Base-by-base conservation (phyloP, 2,113 vertebrate species). In the Micronycteris hirsuta region DNA sequence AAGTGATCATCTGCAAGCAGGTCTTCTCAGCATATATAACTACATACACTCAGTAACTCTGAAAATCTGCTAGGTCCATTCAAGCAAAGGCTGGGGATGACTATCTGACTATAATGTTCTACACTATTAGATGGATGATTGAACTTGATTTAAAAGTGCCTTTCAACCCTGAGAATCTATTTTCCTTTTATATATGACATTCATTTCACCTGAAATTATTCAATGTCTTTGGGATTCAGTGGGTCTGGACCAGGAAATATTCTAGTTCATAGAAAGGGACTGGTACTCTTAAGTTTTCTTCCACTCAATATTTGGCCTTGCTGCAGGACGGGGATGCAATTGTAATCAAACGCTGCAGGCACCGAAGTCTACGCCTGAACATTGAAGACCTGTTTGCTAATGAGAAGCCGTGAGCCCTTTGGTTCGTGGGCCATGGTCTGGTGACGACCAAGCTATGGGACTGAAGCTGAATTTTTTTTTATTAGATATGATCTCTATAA, bases 131-230 rank as follows among this genome's bases (percentile, higher is more conserved):
- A 24, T 15, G 76, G 67, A 41, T 93, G 54, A 52, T 61, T 67
- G 20, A 36, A 74, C 20, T 74, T 33, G 5, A 80, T 83, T 83
- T 47, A 74, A 86, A 88, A 41, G 47, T 80, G 6, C 2, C 26
- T 82, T 76, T 94, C 9, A 77, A 61, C 17, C n/a, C 20, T 26
- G 71, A 86, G 16, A 86, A 45, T 84, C 36, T 81, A 0, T 76
- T 41, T 86, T 93, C 13, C 3, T 87, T 94, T 67, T 33, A 52
- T 86, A 22, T 91, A 41, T 93, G 49, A 13, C 54, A 56, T 82
- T 86, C 7, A 71, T 86, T 76, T 88, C 47, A 52, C 82, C 8
- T 95, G 61, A 95, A 93, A 86, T 93, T 73, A 82, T 92, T 93
- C 28, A 54, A 0, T 19, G 14, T 78, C 45, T 13, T 74, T 95